Base-by-base conservation (phyloP, 2,113 vertebrate genomes). In the Gobio gobio region DNA sequence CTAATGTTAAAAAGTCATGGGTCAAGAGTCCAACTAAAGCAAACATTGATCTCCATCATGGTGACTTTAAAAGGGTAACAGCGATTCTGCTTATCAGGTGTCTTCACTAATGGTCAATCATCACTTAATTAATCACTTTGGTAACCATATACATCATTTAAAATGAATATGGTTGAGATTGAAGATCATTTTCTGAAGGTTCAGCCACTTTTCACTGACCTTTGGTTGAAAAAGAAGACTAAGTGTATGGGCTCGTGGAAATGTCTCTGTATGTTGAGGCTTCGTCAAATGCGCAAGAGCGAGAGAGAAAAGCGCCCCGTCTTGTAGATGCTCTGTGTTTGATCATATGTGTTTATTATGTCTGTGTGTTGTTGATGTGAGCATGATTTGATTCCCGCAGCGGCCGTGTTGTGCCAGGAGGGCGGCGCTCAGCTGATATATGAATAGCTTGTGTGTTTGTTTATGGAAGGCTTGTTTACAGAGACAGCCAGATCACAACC, bases 311-410 rank as follows among this genome's bases (percentile, higher is more conserved):
- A 29, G 29, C 29, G 29, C 14, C 14, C 14, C 14, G 63, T 66
- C 64, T 16, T 18, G 64, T 20, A 33, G 64, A 36, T 36, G 33
- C 16, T 18, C 14, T 56, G 49, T 40, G 29, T 77, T n/a, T 58
- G 51, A 77, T 58, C 58, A 36, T 24, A 8, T 78, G 24, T 59
- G 33, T 61, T 78, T 59, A n/a, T 78, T 24, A 10, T 83, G 86
- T 92, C 92, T 92, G 91, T 90, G 88, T 90, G 86, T 86, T 87
- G 86, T 87, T 87, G 87, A 88, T 40, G 3, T 54, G 26, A 20
- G 13, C 6, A 6, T 58, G 64, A 40, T n/a, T 45, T 5, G 20
- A 82, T 70, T 74, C 61, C 26, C 72, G 54, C 54, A 56, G 54
- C 54, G 54, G 54, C 54, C 18, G 33, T 75, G 26, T 36, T 82